Evolutionary conservation across 2,888 invertebrate species (phyloP), one percentile per base, ranked within the genome.

Genomic region (Epinotia demarniana): DNA sequence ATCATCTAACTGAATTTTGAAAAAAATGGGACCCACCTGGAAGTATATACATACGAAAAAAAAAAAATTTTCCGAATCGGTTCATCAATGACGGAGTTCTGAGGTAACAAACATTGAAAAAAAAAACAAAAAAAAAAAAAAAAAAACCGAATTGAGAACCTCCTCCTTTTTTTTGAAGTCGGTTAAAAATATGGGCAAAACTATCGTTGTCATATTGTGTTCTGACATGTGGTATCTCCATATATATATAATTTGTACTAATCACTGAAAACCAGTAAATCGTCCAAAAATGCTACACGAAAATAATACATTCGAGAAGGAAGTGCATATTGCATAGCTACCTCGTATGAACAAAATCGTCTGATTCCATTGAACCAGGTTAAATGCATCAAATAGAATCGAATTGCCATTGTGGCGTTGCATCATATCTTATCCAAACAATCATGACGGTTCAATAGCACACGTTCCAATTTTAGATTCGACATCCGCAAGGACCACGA

Each of bases 391-490:
- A 46, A 69, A 69, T 61, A 57, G 69, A 23, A 18, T 70, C n/a
- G 11, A 62, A 49, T 58, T 71, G 58, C 75, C 27, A 66, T 75
- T 61, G 58, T 75, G 70, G 66, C 39, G 39, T 60, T 70, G 66
- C 75, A 70, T 66, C 70, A 75, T 70, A 64, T 71, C 75, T 64
- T 81, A 84, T 84, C 83, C 80, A 83, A 85, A 83, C 80, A 81
- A 81, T 82, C 79, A 78, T 78, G 71, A 80, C 79, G 80, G 82
- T 84, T 85, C 83, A 84, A 86, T 84, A 82, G 83, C 82, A 82
- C 84, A 84, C 84, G 83, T 83, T 83, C 85, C 80, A 86, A 86
- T 85, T 83, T 82, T 81, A 83, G 82, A 85, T 81, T 81, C 82
- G 80, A 82, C 84, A 86, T 84, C 83, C 86, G 85, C 84, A 79